Base-by-base conservation (phyloP, 2,888 invertebrate species). In the Invenusta paracnida region DNA sequence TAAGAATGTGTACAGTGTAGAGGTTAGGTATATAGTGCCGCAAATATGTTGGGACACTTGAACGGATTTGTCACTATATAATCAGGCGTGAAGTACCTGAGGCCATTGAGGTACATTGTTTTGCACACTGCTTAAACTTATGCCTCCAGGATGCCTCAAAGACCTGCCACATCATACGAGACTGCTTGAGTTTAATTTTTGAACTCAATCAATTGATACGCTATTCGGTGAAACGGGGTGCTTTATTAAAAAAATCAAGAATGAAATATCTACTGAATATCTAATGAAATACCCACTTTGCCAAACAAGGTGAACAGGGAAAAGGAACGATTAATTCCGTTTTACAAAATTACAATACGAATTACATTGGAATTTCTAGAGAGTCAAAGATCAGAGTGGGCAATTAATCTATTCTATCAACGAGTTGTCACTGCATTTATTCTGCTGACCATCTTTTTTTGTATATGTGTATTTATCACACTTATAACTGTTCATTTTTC, bases 11-110 rank as follows among this genome's bases (percentile, higher is more conserved):
- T 48, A 17, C 48, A n/a, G n/a, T 83, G 29, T 48, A 2, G 48
- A 23, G 83, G 83, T 67, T 48, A 83, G 48, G 83, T 27, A 1
- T 83, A 83, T 83, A 48, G 83, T 30, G 83, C 83, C 27, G 31
- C 83, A 30, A n/a, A 17, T 2, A 83, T 83, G 83, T 31, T 30
- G 48, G 83, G 83, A 1, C 2, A 67, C 30, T 25, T 83, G 25
- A 28, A 66, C 11, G 83, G 83, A 17, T 30, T 29, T 17, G 83
- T 2, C 13, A 29, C 66, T n/a, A n/a, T 30, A 28, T n/a, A 31
- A 25, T 83, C n/a, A 2, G 27, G 67, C 2, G 25, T 25, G 83
- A 83, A 29, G 82, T 27, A 11, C 82, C 82, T 17, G 11, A 27
- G n/a, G 29, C 29, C 29, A 27, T 82, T 25, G 5, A n/a, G n/a